Percentiles rank a stretch among this genome's conserved stretches.
Conservation (phyloP, 1,140 invertebrate species). For the Zaprionus taronus region DNA sequence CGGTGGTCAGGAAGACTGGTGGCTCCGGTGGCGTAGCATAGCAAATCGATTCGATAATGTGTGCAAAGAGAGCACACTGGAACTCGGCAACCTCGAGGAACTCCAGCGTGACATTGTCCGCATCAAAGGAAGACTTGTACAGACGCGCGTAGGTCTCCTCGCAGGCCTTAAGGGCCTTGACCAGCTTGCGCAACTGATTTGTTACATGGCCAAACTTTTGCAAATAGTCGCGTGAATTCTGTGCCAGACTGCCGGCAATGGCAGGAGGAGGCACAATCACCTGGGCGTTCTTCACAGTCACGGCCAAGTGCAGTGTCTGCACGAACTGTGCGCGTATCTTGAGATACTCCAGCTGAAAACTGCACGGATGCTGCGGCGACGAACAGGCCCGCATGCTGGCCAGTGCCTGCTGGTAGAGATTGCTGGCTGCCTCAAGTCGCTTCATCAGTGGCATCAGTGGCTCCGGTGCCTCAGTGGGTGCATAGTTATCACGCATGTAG, state of each 20-base stretch:
- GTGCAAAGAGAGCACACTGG: slow-evolving; percentile 75
- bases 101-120: slow-evolving; percentile 92
- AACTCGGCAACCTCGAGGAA: slow-evolving; percentile 89
- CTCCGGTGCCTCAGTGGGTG: slow-evolving; percentile 41
- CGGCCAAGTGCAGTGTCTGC: slow-evolving; percentile 90
- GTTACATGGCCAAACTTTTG: slow-evolving; percentile 93
- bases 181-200: slow-evolving; percentile 87
- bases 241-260: slow-evolving; percentile 92
- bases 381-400: slow-evolving; percentile 89
- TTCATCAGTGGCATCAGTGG: slow-evolving; percentile 85
- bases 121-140: slow-evolving; percentile 97
- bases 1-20: slow-evolving; percentile 70
- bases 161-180: slow-evolving; percentile 90
- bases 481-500: slow-evolving; percentile 72
- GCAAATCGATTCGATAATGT: slow-evolving; percentile 81
- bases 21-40: slow-evolving; percentile 79
- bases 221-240: slow-evolving; percentile 91
- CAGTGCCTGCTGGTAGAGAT: slow-evolving; percentile 88
- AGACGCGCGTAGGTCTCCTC: slow-evolving; percentile 92
- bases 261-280: slow-evolving; percentile 96
- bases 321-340: slow-evolving; percentile 91
- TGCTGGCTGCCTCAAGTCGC: slow-evolving; percentile 87
- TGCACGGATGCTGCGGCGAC: slow-evolving; percentile 75
- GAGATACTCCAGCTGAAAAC: slow-evolving; percentile 92
- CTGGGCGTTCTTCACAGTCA: slow-evolving; percentile 92